Evolutionary conservation across 2,113 vertebrate genomes (phyloP).

Genomic region (Rhabdomys dilectus): DNA sequence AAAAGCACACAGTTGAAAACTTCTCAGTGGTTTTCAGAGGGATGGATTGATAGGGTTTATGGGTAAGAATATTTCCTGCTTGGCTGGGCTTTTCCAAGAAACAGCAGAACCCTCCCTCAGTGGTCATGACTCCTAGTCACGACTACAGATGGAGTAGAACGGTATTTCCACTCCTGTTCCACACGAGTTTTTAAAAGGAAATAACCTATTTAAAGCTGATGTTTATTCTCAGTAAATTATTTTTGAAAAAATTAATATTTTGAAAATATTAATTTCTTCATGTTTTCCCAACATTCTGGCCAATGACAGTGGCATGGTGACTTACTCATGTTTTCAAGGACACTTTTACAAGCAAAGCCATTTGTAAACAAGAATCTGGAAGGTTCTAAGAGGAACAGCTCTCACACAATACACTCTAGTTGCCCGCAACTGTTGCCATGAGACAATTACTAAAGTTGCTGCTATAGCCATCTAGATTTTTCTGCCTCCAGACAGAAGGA

Average conservation of each 20-base stretch:
- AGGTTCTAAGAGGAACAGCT: background rate
- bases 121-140: background rate
- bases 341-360: background rate
- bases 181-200: background rate
- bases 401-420: background rate
- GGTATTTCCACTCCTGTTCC: background rate
- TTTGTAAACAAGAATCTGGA: slow-evolving; percentile 6
- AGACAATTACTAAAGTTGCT: background rate
- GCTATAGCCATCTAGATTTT: background rate
- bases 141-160: background rate
- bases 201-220: background rate
- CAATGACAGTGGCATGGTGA: background rate
- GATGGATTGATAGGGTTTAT: background rate
- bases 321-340: slow-evolving; percentile 18
- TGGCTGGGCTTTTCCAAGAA: background rate
- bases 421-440: background rate
- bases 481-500: background rate
- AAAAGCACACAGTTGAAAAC: background rate
- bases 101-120: background rate
- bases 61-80: background rate
- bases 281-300: background rate
- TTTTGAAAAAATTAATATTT: background rate
- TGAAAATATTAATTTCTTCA: background rate
- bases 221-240: background rate
- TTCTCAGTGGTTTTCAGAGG: background rate